Evolutionary conservation across 2,113 vertebrate species (phyloP), one percentile per base, ranked within the genome.

Genomic region (Aegotheles bennettii): DNA sequence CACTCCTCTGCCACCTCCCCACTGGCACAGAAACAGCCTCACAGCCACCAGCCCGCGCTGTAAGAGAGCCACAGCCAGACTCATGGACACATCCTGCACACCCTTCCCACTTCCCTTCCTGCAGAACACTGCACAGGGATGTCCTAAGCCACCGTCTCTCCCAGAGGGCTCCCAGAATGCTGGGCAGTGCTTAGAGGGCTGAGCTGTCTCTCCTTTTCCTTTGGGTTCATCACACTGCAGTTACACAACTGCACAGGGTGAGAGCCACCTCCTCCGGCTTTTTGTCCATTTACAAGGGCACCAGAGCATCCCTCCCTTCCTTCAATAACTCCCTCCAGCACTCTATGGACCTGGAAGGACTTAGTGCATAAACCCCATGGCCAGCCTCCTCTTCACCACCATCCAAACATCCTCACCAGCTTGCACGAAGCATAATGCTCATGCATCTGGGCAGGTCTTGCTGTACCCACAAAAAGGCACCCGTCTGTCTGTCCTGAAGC

Each of bases 11-110:
- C 24, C 65, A 53, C 51, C 65, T 75, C 70, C 13, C 53, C 23
- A 11, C 12, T 9, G 4, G 59, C 61, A 57, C 65, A 51, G 17
- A 42, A 68, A 36, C 23, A 82, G 47, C 29, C 25, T 36, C 9
- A 1, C 13, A 60, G 48, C 36, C 77, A 69, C 59, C 59, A 60
- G 53, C 54, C 13, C 0, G 0, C 45, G 15, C 0, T 29, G 13
- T 10, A 38, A 54, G 16, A 63, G 10, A 56, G 51, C 15, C 43
- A 28, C 35, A 42, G 57, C 12, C 33, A 31, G 45, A 47, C 11
- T 29, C 26, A 9, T 2, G 2, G 56, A 43, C 9, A 1, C 14
- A 10, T 42, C 65, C 25, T 2, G 0, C 33, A 35, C 31, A 7
- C 28, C n/a, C 7, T 50, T 73, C 63, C 70, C 18, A 3, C n/a